Evolutionary conservation across 2,113 vertebrate species (phyloP).

Genomic region (Vimba vimba): DNA sequence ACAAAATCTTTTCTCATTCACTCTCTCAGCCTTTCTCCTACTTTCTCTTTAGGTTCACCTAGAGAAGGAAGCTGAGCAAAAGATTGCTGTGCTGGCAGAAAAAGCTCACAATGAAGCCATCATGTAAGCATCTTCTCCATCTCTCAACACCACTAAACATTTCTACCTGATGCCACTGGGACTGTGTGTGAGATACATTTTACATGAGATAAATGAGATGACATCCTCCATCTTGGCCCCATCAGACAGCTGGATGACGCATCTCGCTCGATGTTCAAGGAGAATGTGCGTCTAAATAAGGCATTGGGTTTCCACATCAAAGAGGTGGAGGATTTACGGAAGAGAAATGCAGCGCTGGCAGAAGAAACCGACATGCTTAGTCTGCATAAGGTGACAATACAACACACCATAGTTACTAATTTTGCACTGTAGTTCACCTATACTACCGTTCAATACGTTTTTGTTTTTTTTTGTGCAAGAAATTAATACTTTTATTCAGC

Average conservation of each 20-base stretch:
- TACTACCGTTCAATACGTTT: no score
- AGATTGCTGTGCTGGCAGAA: slow-evolving; percentile 74
- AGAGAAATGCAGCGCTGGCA: slow-evolving; percentile 35
- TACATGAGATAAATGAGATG: neutral
- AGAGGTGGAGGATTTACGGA: slow-evolving; percentile 52
- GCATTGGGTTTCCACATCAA: slow-evolving; percentile 54
- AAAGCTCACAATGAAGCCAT: slow-evolving; percentile 80
- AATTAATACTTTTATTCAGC: neutral
- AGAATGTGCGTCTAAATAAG: slow-evolving; percentile 57
- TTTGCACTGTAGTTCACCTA: neutral
- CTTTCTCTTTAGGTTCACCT: slow-evolving; percentile 71
- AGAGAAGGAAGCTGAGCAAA: slow-evolving; percentile 81
- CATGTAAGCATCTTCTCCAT: slow-evolving; percentile 74
- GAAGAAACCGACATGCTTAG: slow-evolving; percentile 39
- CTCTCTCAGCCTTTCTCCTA: neutral
- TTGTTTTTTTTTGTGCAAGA: no score
- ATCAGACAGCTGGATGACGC: slow-evolving; percentile 81
- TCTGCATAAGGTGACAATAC: slow-evolving; percentile 49
- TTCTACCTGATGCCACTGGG: slow-evolving; percentile 43
- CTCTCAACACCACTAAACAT: slow-evolving; percentile 56
- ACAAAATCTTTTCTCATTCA: neutral
- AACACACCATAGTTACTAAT: neutral
- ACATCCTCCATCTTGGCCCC: slow-evolving; percentile 20
- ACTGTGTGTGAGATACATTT: slow-evolving; percentile 23
- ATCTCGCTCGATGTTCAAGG: slow-evolving; percentile 72